Evolutionary conservation across 2,888 invertebrate genomes (phyloP).

Genomic region (Apamea anceps): DNA sequence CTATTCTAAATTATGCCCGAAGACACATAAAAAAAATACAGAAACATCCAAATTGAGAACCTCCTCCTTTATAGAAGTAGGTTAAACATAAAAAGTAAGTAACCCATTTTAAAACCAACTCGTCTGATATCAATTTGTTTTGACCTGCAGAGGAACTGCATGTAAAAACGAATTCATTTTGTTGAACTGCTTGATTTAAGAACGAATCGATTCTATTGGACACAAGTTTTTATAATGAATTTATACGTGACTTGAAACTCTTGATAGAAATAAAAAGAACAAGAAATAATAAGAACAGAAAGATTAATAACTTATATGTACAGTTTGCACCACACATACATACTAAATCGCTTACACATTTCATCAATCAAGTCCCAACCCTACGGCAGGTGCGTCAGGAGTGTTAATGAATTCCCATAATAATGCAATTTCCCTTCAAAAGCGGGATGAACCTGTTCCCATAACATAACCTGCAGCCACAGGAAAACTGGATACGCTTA

Average conservation of each 20-base stretch:
- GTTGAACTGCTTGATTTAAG: not conserved
- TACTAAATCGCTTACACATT: not conserved
- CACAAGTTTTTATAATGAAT: not conserved
- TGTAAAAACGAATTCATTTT: not conserved
- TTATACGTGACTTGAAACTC: no score
- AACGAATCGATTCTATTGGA: conserved; percentile 9
- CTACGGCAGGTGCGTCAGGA: conserved; percentile 21
- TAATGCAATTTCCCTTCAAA: conserved; percentile 25
- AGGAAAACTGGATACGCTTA: not conserved
- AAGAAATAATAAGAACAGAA: conserved; percentile 8
- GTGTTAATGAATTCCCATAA: conserved; percentile 10
- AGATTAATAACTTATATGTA: no score
- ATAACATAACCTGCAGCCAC: not conserved
- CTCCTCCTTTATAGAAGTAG: no score
- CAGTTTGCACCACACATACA: not conserved
- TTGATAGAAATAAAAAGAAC: not conserved
- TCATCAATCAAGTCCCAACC: conserved; percentile 18
- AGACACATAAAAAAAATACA: no score
- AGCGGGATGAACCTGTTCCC: conserved; percentile 24
- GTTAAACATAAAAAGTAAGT: not conserved
- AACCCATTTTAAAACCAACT: not conserved
- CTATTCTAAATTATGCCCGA: not conserved
- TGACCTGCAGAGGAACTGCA: not conserved
- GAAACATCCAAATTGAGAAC: no score
- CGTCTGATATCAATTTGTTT: not conserved